Evolutionary conservation across 1,140 invertebrate species (phyloP), one percentile per base, ranked within the genome.

Genomic region (Cydia pomonella): DNA sequence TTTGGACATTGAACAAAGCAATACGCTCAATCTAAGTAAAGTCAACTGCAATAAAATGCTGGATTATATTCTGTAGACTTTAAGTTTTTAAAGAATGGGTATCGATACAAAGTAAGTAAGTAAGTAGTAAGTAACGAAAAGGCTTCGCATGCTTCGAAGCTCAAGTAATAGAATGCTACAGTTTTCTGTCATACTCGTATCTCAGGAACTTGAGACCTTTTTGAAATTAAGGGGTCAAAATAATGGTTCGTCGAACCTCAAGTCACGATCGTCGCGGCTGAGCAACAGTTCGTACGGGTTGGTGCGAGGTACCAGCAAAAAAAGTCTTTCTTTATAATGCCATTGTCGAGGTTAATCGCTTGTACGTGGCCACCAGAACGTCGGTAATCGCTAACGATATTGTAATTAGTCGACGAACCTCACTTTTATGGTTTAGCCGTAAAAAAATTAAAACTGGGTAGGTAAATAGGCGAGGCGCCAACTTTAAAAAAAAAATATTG

Each of bases 221-320:
- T 23, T 23, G 1, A 59, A 23, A 23, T n/a, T 2, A 23, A 23
- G 12, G 27, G 21, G 9, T 10, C 29, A 38, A 69, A 69, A 69
- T 18, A 18, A n/a, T 69, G 7, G 64, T 69, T 69, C 64, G 64
- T 18, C 64, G 64, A 69, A 69, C 64, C 29, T 69, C 29, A 21
- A 38, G 64, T 69, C 64, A 69, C 64, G 64, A 69, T n/a, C 50
- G 50, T 59, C 16, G 13, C 47, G 3, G 18, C 50, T 2, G 16
- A 59, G 53, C 53, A 59, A 59, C 53, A 59, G 53, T 59, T 59
- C 53, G 53, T 59, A 59, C 53, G 21, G 9, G 21, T 23, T 21
- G 53, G 53, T 59, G 53, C 53, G 53, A 12, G 53, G 53, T 23
- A 59, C 53, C 18, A 4, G 53, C 53, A 59, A 23, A 59, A 59